phyloP scores from a whole-genome alignment of 2,113 vertebrate species.

The Uria aalge region DNA sequence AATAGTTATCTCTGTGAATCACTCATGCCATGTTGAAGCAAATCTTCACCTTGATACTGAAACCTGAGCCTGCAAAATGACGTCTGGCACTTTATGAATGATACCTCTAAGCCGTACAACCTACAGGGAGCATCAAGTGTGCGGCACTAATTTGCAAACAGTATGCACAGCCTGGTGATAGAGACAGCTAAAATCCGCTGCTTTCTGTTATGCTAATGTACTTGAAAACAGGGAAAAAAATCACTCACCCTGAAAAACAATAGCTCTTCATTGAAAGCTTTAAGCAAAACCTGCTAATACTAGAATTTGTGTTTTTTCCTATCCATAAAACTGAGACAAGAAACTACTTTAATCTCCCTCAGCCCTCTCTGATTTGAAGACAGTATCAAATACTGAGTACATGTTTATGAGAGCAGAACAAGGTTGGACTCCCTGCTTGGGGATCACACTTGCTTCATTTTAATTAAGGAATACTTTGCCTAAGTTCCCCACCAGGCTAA shows the following conservation, averaged over 20 bases:
- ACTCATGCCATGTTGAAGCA: not conserved
- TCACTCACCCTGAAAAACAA: not conserved
- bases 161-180: not conserved
- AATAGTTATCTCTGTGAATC: conserved; percentile 32
- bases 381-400: not conserved
- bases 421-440: not conserved
- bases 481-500: not conserved
- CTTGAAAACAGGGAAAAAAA: not conserved
- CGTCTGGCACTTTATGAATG: not conserved
- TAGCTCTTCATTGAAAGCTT: not conserved
- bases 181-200: not conserved
- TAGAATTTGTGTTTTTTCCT: not conserved
- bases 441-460: conserved; percentile 1
- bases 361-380: not conserved
- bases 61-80: conserved; percentile 27
- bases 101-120: not conserved
- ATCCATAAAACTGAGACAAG: not conserved
- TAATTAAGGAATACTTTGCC: conserved; percentile 40
- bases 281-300: not conserved
- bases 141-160: not conserved
- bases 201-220: not conserved
- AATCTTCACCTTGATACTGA: conserved; percentile 1
- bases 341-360: not conserved
- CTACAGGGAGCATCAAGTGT: not conserved
- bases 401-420: not conserved